These are phyloP conservation scores for Porphyrio hochstetteri DNA, from an alignment of 2,113 vertebrate species.

Conservation along the genomic window DNA sequence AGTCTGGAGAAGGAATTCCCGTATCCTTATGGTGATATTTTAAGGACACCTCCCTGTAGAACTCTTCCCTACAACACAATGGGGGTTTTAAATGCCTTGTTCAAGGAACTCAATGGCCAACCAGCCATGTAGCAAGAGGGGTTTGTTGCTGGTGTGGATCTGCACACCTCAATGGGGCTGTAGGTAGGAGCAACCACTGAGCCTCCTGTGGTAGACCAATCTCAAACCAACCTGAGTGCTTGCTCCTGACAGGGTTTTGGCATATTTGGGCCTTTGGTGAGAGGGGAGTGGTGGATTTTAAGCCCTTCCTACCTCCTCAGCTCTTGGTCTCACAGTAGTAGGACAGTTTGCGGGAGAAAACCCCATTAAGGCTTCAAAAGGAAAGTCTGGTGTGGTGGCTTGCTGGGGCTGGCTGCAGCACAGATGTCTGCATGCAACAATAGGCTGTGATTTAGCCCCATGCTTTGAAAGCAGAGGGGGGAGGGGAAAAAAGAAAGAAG, in stretches of 20 bases:
- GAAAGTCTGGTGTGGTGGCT: neutral
- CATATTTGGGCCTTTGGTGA: neutral
- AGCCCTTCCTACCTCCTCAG: neutral
- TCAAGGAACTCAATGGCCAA: accelerated
- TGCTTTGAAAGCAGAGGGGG: neutral
- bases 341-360: neutral
- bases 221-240: accelerated
- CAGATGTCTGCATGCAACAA: slow-evolving; percentile 17
- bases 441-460: neutral
- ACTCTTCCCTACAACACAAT: neutral
- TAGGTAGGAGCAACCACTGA: neutral
- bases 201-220: accelerated
- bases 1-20: neutral
- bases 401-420: neutral
- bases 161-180: neutral
- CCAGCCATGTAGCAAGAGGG: neutral
- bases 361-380: neutral
- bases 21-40: neutral
- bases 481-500: neutral
- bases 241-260: neutral
- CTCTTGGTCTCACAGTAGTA: neutral
- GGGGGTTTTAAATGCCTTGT: neutral
- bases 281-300: neutral
- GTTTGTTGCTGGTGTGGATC: neutral
- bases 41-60: neutral